Percentiles rank a stretch among this genome's conserved stretches.
These are phyloP conservation scores for Steinernema carpocapsae DNA, from an alignment of 2,888 invertebrate genomes.

Conservation along the genomic window DNA sequence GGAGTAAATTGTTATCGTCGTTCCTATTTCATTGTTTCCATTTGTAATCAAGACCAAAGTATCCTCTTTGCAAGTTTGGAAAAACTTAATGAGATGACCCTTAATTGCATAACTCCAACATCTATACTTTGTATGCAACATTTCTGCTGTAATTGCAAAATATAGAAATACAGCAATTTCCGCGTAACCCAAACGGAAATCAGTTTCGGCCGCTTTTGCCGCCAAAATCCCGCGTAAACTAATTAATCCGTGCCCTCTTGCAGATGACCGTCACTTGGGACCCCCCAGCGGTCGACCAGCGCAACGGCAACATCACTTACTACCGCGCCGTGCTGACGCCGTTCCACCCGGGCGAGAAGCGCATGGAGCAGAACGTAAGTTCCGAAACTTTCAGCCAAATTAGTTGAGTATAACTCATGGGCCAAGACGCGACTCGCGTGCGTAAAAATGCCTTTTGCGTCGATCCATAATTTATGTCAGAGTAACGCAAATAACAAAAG, in stretches of 20 bases:
- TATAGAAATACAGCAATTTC: no score
- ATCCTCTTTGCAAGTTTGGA: no score
- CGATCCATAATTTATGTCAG: conserved; percentile 25
- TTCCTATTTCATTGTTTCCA: no score
- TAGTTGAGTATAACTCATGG: background rate
- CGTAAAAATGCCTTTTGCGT: conserved; percentile 17
- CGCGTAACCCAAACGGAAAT: background rate
- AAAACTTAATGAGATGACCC: no score
- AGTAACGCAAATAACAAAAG: conserved; percentile 34
- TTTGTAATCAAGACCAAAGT: no score
- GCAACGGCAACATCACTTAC: conserved; percentile 90
- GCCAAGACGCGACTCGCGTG: background rate
- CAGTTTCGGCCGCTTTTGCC: background rate
- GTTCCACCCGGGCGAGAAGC: conserved; percentile 52
- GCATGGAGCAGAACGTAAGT: conserved; percentile 51
- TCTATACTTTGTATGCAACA: no score
- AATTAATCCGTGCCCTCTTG: conserved; percentile 40
- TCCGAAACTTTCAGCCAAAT: conserved; percentile 31
- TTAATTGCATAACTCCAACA: no score
- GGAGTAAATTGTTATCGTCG: no score
- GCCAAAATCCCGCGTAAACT: background rate
- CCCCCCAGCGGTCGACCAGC: conserved; percentile 80
- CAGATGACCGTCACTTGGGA: conserved; percentile 71
- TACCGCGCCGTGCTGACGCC: conserved; percentile 77
- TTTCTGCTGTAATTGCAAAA: no score